phyloP scores from a whole-genome alignment of 2,113 vertebrate species.

The Megatriorchis doriae region DNA sequence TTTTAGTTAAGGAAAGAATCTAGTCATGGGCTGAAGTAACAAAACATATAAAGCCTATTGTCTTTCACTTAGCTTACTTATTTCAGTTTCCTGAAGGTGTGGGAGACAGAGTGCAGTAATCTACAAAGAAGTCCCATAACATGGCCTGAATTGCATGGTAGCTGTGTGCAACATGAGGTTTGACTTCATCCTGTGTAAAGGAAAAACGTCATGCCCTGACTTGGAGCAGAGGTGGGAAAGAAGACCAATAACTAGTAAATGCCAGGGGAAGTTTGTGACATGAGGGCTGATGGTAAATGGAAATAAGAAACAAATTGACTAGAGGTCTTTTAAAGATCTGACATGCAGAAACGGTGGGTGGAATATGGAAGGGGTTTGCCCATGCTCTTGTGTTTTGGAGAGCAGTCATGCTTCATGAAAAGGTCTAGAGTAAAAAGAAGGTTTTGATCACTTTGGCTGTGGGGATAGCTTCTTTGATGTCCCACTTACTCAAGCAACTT shows the following conservation, averaged over 20 bases:
- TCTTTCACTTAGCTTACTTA: not conserved
- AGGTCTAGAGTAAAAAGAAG: not conserved
- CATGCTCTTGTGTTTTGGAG: not conserved
- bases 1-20: not conserved
- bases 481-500: slow-evolving; percentile 14
- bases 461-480: slow-evolving; percentile 36
- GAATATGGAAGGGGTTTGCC: not conserved
- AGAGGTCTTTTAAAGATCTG: not conserved
- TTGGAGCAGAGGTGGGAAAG: not conserved
- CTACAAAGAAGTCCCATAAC: not conserved
- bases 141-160: not conserved
- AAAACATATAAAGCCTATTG: not conserved
- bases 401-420: slow-evolving; percentile 2
- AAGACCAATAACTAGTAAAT: not conserved
- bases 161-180: not conserved
- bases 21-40: not conserved
- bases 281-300: not conserved
- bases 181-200: not conserved
- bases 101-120: not conserved
- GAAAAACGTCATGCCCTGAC: not conserved
- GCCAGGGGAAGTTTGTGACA: not conserved
- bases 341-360: not conserved
- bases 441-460: slow-evolving; percentile 13
- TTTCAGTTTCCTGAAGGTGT: not conserved
- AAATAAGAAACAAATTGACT: not conserved